Conservation (phyloP, 2,113 vertebrate species). For the Symphodus melops region DNA sequence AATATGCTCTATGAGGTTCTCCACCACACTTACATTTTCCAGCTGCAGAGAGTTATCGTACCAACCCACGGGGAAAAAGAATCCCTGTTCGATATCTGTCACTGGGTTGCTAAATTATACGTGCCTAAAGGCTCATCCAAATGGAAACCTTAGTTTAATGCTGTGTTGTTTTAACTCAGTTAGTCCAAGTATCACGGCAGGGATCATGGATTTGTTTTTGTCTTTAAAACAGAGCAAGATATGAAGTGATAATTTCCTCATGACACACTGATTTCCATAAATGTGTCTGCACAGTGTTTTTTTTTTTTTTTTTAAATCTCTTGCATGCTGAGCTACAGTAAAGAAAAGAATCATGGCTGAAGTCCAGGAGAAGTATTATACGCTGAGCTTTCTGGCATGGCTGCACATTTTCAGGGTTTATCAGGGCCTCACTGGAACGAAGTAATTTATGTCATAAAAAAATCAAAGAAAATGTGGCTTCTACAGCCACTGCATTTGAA, state of each 20-base stretch:
- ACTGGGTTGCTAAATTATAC: not conserved
- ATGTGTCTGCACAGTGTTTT: not conserved
- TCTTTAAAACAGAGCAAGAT: slow-evolving; percentile 3
- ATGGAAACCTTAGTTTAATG: not conserved
- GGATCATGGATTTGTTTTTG: slow-evolving; percentile 2
- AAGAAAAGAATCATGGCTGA: slow-evolving; percentile 7
- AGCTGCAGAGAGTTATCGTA: slow-evolving; percentile 37
- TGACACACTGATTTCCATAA: slow-evolving; percentile 27
- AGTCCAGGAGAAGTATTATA: slow-evolving; percentile 7
- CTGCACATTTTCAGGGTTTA: slow-evolving; percentile 36
- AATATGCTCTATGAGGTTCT: slow-evolving; percentile 35
- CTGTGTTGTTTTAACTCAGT: not conserved
- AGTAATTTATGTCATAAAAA: slow-evolving; percentile 38
- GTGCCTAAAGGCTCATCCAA: not conserved
- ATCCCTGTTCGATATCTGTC: slow-evolving; percentile 13
- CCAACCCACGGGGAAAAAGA: slow-evolving; percentile 13
- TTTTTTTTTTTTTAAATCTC: not conserved
- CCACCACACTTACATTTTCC: slow-evolving; percentile 47
- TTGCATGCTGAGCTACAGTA: slow-evolving; percentile 12
- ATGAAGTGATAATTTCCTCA: slow-evolving; percentile 19
- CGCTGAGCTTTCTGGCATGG: slow-evolving; percentile 37
- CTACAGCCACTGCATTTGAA: slow-evolving; percentile 17
- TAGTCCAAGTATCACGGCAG: not conserved
- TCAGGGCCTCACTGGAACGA: slow-evolving; percentile 29
- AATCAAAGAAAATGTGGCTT: not conserved